Evolutionary conservation across 2,888 invertebrate species (phyloP), one percentile per base, ranked within the genome.

Genomic region (Drosophila tanythrix): DNA sequence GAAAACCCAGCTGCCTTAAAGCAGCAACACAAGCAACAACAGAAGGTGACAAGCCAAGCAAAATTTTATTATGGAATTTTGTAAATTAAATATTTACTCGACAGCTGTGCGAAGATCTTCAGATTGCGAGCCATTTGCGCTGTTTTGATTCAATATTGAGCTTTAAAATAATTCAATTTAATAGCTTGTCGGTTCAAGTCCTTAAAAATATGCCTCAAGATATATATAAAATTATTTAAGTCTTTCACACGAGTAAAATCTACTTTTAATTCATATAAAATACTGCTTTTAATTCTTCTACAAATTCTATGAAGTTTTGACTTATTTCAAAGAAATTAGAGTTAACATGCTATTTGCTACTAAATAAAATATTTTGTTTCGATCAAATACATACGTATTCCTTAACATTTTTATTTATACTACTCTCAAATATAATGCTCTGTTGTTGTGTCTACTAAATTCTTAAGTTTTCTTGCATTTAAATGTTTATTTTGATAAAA

Each of bases 81-180:
- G 88, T 87, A 84, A 84, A 87, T 84, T 84, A 87, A 87, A 84
- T 84, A 84, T 84, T 84, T 84, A 87, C 84, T 73, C 85, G 88
- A 84, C 84, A 84, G 88, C 88, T 84, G 84, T 84, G 82, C 84
- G 80, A 68, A 73, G 79, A 76, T 78, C 74, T 71, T 63, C 62
- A 72, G 67, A 78, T 51, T 59, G 53, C 50, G 35, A 58, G 31
- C 29, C 27, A 36, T 65, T 59, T 52, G 40, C 31, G 36, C 36
- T 38, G 21, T 60, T 55, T 67, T 83, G 71, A 80, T 80, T 82
- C 75, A 78, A 80, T 80, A 86, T 82, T 80, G 60, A 58, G 81
- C 73, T 70, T 51, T 40, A 33, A 56, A 66, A 83, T 76, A 82
- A 88, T 85, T 76, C 73, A 82, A 88, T 88, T 88, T 79, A 88